Evolutionary conservation across 2,888 invertebrate genomes (phyloP).

Genomic region (Drosophila stalkeri): DNA sequence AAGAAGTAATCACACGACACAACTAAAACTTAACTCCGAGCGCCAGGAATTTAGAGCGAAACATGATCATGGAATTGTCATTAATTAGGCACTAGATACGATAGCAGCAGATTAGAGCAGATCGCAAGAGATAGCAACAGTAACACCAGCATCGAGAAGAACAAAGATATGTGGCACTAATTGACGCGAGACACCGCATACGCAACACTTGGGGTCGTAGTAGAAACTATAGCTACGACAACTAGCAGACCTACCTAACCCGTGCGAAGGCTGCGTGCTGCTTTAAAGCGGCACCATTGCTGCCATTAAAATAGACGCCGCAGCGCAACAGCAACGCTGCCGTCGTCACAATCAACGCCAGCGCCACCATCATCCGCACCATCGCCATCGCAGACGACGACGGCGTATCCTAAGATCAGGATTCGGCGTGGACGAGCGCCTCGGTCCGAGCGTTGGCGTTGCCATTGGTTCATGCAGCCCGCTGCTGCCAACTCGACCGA

Average conservation of each 20-base stretch:
- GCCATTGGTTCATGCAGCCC: slow-evolving; percentile 50
- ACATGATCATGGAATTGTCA: slow-evolving; percentile 70
- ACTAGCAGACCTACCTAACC: slow-evolving; percentile 37
- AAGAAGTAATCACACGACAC: slow-evolving; percentile 9
- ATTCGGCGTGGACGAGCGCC: slow-evolving; percentile 4
- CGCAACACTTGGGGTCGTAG: slow-evolving; percentile 31
- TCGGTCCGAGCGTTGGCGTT: slow-evolving; percentile 43
- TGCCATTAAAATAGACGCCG: slow-evolving; percentile 82
- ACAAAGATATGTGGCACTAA: slow-evolving; percentile 56
- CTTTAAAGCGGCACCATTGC: slow-evolving; percentile 81
- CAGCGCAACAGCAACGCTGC: slow-evolving; percentile 80
- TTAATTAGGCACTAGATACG: slow-evolving; percentile 41
- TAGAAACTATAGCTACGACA: slow-evolving; percentile 20
- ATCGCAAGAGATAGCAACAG: slow-evolving; percentile 20
- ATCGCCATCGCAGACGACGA: slow-evolving; percentile 76
- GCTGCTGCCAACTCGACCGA: slow-evolving; percentile 51
- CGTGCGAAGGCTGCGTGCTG: slow-evolving; percentile 70
- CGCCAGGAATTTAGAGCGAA: slow-evolving; percentile 46
- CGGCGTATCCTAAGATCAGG: slow-evolving; percentile 47
- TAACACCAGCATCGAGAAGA: slow-evolving; percentile 26
- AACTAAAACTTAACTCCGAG: slow-evolving; percentile 14
- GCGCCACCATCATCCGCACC: slow-evolving; percentile 75
- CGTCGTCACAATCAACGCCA: slow-evolving; percentile 80
- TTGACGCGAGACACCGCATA: slow-evolving; percentile 24
- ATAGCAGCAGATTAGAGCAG: slow-evolving; percentile 27